Percentiles rank a stretch among this genome's conserved stretches.
Evolutionary conservation across 2,113 vertebrate species (phyloP).

Genomic region (Chaenogobius annularis): DNA sequence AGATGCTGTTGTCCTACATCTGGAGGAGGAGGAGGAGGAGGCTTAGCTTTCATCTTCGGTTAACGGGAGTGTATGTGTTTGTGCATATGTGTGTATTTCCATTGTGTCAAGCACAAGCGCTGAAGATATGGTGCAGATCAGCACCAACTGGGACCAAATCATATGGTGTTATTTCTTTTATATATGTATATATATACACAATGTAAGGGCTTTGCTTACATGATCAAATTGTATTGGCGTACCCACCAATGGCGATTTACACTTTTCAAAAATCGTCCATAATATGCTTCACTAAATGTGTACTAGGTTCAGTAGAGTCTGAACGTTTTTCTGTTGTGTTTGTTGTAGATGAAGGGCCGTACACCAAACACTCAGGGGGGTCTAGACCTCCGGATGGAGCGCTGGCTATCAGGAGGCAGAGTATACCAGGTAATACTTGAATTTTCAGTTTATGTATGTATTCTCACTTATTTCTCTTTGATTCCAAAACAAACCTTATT

Average conservation of each 20-base stretch:
- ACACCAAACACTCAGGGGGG: slow-evolving; percentile 93
- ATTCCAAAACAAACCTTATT: background rate
- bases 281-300: background rate
- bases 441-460: background rate
- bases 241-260: background rate
- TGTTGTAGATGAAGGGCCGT: slow-evolving; percentile 97
- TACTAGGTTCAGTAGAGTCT: background rate
- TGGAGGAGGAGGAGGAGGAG: slow-evolving; percentile 51
- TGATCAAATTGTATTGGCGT: too few relatives aligned
- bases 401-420: slow-evolving; percentile 96
- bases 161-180: slow-evolving; percentile 19
- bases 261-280: background rate
- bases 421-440: slow-evolving; percentile 89
- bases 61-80: slow-evolving; percentile 37
- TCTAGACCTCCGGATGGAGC: slow-evolving; percentile 90
- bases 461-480: background rate
- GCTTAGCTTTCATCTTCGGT: slow-evolving; percentile 61
- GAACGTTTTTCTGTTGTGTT: slow-evolving; percentile 29
- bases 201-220: background rate
- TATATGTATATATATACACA: too few relatives aligned
- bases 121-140: slow-evolving; percentile 48
- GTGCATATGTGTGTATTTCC: slow-evolving; percentile 18
- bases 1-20: slow-evolving; percentile 58
- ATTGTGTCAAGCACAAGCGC: slow-evolving; percentile 23
- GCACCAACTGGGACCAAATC: slow-evolving; percentile 5